Evolutionary conservation across 2,113 vertebrate species (phyloP).

Genomic region (Actinemys pallida): DNA sequence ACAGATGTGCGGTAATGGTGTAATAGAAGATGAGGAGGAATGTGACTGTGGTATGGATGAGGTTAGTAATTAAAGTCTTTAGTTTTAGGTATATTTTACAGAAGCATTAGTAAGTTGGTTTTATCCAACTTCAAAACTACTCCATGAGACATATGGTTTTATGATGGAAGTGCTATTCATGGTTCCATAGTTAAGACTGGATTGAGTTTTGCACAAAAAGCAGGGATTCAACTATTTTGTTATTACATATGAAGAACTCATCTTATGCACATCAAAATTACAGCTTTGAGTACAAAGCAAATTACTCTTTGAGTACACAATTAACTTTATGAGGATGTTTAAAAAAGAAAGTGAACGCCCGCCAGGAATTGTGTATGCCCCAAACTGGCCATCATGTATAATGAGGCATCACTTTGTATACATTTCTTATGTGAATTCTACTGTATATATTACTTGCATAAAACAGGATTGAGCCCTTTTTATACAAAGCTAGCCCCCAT

Average conservation of each 20-base stretch:
- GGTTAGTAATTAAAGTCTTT: neutral
- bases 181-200: neutral
- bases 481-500: no score
- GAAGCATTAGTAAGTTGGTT: neutral
- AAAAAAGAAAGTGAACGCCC: no score
- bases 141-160: neutral
- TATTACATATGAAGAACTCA: neutral
- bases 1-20: neutral
- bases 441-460: no score
- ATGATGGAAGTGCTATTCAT: neutral
- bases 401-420: no score
- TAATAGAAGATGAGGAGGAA: neutral
- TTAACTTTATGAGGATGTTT: no score
- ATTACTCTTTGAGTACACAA: neutral
- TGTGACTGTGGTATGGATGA: neutral
- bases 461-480: no score
- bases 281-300: neutral
- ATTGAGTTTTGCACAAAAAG: neutral
- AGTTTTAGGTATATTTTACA: neutral
- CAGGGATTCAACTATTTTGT: neutral
- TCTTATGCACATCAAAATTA: neutral
- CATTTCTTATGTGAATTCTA: no score
- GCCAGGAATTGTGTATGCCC: no score
- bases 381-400: no score
- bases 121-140: neutral